These are phyloP conservation scores for Osmerus mordax DNA, from an alignment of 2,113 vertebrate species.

Conservation along the genomic window DNA sequence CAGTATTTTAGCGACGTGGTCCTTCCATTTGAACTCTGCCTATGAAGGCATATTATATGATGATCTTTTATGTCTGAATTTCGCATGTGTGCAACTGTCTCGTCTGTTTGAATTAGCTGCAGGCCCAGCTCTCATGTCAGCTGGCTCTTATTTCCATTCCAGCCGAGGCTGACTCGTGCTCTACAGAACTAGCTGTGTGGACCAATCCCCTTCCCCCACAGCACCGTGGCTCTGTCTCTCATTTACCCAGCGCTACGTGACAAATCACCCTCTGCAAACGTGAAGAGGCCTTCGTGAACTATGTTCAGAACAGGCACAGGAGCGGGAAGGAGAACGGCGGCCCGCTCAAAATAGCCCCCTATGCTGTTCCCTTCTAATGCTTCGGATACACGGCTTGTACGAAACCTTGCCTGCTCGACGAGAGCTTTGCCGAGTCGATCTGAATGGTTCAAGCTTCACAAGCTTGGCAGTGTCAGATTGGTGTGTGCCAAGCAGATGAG, in stretches of 20 bases:
- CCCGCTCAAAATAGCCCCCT: too few species aligned
- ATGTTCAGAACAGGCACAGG: too few species aligned
- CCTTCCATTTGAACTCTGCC: too few species aligned
- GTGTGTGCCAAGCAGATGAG: not conserved
- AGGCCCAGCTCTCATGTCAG: conserved; percentile 19
- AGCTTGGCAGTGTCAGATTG: too few species aligned
- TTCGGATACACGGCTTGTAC: too few species aligned
- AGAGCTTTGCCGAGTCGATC: too few species aligned
- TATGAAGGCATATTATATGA: not conserved
- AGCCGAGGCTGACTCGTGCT: conserved; percentile 6
- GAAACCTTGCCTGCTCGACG: too few species aligned
- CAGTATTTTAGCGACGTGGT: too few species aligned
- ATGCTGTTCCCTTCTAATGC: too few species aligned
- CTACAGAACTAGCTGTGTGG: not conserved
- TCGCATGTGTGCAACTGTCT: not conserved
- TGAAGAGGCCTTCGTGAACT: too few species aligned
- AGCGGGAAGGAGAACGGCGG: too few species aligned
- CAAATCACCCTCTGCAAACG: not conserved
- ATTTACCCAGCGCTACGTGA: not conserved
- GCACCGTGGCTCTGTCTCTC: not conserved
- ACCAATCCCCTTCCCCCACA: not conserved
- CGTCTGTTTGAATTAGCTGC: conserved; percentile 11
- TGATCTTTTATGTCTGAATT: not conserved
- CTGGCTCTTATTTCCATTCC: conserved; percentile 39
- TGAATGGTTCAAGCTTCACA: too few species aligned